Conservation (phyloP, 2,888 invertebrate species). For the Calephelis perditalis region DNA sequence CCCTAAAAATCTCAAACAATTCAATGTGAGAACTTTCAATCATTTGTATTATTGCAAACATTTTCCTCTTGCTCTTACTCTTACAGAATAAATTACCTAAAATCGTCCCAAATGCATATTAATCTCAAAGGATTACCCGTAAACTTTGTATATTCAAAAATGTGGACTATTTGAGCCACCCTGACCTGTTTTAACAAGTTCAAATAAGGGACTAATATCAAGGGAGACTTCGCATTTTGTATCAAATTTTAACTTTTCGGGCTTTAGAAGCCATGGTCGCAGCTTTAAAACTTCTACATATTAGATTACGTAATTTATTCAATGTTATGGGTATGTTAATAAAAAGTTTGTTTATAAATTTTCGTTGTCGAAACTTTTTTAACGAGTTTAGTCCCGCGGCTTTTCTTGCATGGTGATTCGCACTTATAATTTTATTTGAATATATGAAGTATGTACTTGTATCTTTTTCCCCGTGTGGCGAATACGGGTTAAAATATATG, state of each 20-base stretch:
- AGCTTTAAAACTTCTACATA: neutral
- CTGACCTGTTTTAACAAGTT: constrained; percentile 42
- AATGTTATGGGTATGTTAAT: neutral
- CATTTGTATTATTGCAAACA: too few relatives aligned
- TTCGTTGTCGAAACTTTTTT: too few relatives aligned
- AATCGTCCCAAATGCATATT: constrained; percentile 9
- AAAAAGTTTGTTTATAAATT: too few relatives aligned
- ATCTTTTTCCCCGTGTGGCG: too few relatives aligned
- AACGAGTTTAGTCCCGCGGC: too few relatives aligned
- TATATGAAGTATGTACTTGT: too few relatives aligned
- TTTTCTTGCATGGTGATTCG: too few relatives aligned
- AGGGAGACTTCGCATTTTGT: constrained; percentile 27
- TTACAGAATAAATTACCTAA: neutral
- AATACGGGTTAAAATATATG: too few relatives aligned
- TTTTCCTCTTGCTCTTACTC: neutral
- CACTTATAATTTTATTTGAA: too few relatives aligned
- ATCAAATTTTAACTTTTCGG: constrained; percentile 14
- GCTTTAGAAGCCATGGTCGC: neutral
- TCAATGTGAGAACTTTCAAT: too few relatives aligned
- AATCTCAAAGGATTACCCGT: constrained; percentile 1
- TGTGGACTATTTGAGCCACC: neutral
- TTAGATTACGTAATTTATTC: constrained; percentile 4
- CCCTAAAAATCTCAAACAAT: too few relatives aligned
- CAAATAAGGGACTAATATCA: constrained; percentile 34
- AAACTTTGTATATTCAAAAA: constrained; percentile 2